Base-by-base conservation (phyloP, 2,888 invertebrate species). In the Synergus laeviventris region DNA sequence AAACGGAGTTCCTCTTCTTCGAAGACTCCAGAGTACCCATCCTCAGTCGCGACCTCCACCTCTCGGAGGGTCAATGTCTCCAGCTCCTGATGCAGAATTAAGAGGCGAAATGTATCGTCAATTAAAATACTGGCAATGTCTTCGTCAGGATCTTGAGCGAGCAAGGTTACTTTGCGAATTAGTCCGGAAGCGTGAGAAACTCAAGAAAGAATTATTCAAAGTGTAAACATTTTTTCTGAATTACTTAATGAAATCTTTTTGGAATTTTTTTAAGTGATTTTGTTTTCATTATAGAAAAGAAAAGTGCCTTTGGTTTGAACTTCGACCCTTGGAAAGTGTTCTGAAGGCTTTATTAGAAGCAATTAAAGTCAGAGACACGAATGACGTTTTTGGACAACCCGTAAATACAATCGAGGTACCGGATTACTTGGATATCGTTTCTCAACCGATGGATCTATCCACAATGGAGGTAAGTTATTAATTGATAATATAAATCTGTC, bases 101-200 rank as follows among this genome's bases (percentile, higher is more conserved):
- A 86, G 91, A 77, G 92, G 94, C 24, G 97, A 97, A 88, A 91
- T 97, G 45, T 96, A 96, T 87, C 94, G 96, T 73, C 97, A 97
- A 86, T 92, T 98, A 1, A 97, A 98, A 87, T 98, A 98, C 88
- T 98, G 98, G 97, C 97, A 98, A 90, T 95, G 97, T 85, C 92
- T 99, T 84, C 93, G 99, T 0, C 98, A 98, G 88, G 98, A 99
- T 90, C 92, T 99, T 82, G 99, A 99, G 90, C 93, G 98, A 78
- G 98, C 98, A 0, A 92, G 95, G 80, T 92, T 99, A 45, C 93
- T 99, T 0, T 98, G 98, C 88, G 99, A 99, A 91, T 91, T 99
- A 82, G 97, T 99, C 3, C 94, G 99, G 75, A 99, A 99, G 89
- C 94, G 99, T 59, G 99, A 99, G 91, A 98, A 98, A 86, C 92